A percentile compares a stretch with the other conserved stretches of the same genome.
These are phyloP conservation scores for Drosophila santomea DNA, from an alignment of 1,140 invertebrate genomes.

Conservation along the genomic window DNA sequence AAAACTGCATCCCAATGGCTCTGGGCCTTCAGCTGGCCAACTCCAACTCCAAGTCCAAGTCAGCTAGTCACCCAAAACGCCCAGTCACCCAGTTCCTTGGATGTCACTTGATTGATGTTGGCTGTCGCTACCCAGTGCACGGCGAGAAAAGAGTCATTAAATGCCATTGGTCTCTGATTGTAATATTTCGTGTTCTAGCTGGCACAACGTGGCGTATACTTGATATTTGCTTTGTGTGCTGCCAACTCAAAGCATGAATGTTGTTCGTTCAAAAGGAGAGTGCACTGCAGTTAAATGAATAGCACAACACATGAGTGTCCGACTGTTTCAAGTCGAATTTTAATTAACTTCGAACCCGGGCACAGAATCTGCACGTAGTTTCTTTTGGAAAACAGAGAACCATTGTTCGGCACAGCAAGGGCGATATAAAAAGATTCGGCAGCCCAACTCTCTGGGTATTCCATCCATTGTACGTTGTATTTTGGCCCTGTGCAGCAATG, in stretches of 20 bases:
- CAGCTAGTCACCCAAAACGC: slow-evolving; percentile 23
- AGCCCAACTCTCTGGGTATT: no score
- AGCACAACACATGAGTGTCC: not conserved
- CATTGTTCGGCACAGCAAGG: no score
- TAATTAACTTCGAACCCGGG: no score
- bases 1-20: slow-evolving; percentile 4
- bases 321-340: not conserved
- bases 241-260: not conserved
- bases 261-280: not conserved
- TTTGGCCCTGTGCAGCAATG: not conserved
- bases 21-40: not conserved
- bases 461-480: no score
- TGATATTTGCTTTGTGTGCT: not conserved
- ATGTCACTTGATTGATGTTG: slow-evolving; percentile 44
- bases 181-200: not conserved
- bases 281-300: not conserved
- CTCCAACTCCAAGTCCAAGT: not conserved
- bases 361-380: no score
- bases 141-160: not conserved
- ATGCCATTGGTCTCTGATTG: not conserved
- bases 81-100: slow-evolving; percentile 16
- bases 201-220: not conserved
- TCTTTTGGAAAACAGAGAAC: no score
- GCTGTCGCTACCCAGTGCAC: not conserved
- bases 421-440: no score